phyloP scores from a whole-genome alignment of 1,140 invertebrate species.

The Temnothorax nylanderi region DNA sequence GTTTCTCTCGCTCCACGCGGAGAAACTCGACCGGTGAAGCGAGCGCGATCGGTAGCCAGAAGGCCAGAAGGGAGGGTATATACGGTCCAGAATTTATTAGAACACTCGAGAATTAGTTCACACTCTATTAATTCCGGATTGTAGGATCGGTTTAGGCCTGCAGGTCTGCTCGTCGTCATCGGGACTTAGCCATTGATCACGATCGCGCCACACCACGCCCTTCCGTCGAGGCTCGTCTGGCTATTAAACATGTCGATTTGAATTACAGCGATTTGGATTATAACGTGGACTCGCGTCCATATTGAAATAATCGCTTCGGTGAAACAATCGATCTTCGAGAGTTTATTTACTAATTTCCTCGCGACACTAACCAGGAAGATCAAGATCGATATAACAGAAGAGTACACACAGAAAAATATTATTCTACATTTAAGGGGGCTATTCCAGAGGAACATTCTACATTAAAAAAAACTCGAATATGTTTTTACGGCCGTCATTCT shows the following conservation, averaged over 20 bases:
- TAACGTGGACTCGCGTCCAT: not conserved
- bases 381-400: not conserved
- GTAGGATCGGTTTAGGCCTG: slow-evolving; percentile 21
- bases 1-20: not conserved
- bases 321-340: not conserved
- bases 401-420: not conserved
- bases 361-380: not conserved
- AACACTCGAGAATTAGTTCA: slow-evolving; percentile 61
- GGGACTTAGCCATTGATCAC: slow-evolving; percentile 20
- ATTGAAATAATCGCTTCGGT: not conserved
- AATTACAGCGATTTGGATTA: slow-evolving; percentile 6
- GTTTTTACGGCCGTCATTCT: not conserved
- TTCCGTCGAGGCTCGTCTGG: slow-evolving; percentile 13
- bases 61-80: not conserved
- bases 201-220: not conserved
- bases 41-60: not conserved
- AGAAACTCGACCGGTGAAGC: slow-evolving; percentile 25
- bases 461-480: not conserved
- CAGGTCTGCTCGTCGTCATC: slow-evolving; percentile 29
- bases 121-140: slow-evolving; percentile 58
- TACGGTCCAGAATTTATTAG: slow-evolving; percentile 42
- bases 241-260: slow-evolving; percentile 43
- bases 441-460: no score
- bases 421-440: not conserved
- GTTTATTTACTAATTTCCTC: not conserved